Conservation (phyloP, 2,113 vertebrate genomes). For the Lamprologus callipterus region DNA sequence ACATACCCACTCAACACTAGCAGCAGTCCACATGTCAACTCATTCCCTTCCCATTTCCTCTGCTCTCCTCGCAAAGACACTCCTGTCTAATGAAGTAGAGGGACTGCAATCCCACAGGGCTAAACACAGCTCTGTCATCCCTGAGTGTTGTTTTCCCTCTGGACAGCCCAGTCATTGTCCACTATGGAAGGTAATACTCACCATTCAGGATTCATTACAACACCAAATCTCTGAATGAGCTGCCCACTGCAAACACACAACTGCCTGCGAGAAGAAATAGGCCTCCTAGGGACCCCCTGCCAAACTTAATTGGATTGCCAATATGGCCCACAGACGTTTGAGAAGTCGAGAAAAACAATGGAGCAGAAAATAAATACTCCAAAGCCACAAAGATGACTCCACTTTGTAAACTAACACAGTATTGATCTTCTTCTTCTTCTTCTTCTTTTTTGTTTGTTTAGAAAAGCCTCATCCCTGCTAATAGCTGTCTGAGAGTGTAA, state of each 20-base stretch:
- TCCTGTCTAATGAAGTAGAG: constrained; percentile 59
- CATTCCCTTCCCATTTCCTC: constrained; percentile 52
- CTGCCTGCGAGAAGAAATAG: constrained; percentile 39
- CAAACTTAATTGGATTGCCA: constrained; percentile 68
- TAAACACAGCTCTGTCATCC: constrained; percentile 36
- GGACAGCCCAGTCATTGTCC: constrained; percentile 47
- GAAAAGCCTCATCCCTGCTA: constrained; percentile 75
- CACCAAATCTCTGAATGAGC: constrained; percentile 39
- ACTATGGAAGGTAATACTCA: constrained; percentile 37
- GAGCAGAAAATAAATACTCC: constrained; percentile 63
- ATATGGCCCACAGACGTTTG: constrained; percentile 57
- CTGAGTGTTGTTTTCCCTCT: constrained; percentile 37
- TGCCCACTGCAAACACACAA: constrained; percentile 43
- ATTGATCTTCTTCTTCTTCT: constrained; percentile 70
- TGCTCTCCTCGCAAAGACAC: constrained; percentile 27
- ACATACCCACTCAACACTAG: constrained; percentile 61
- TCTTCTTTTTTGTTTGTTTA: constrained; percentile 72
- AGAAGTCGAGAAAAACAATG: constrained; percentile 62
- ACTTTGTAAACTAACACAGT: constrained; percentile 70
- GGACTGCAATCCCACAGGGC: constrained; percentile 34
- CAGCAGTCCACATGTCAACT: constrained; percentile 59
- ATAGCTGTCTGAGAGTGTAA: constrained; percentile 75
- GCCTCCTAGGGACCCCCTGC: constrained; percentile 39
- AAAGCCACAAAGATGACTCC: constrained; percentile 61
- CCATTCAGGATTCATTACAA: constrained; percentile 64